Percentiles rank a stretch among this genome's conserved stretches.
Evolutionary conservation across 2,113 vertebrate genomes (phyloP).

Genomic region (Abramis brama): DNA sequence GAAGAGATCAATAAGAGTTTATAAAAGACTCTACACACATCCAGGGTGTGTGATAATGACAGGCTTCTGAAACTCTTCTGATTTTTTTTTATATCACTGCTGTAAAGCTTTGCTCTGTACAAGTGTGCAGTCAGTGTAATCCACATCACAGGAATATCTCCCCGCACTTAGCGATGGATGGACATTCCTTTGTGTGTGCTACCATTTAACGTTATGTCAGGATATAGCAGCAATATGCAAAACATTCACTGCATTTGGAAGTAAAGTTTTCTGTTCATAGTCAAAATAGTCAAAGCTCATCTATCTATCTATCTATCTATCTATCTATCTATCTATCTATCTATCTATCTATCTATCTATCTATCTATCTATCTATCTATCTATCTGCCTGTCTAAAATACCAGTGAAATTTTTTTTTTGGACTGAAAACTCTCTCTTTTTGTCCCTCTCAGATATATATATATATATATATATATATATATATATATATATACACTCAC

Average conservation of each 20-base stretch:
- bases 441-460: neutral
- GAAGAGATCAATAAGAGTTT: slow-evolving; percentile 27
- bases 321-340: neutral
- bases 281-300: neutral
- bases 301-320: neutral
- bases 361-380: no score
- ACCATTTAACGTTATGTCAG: no score
- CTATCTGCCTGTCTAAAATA: no score
- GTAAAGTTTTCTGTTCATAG: no score
- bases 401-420: no score
- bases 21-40: neutral
- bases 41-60: slow-evolving; percentile 24
- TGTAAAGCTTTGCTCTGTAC: slow-evolving; percentile 24
- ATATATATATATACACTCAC: no score
- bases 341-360: neutral
- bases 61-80: neutral
- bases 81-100: neutral
- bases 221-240: no score
- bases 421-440: neutral
- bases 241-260: no score
- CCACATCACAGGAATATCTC: neutral
- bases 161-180: neutral
- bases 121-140: neutral
- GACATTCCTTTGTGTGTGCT: neutral
- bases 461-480: no score